Conservation (phyloP, 2,113 vertebrate species). For the Egretta garzetta region DNA sequence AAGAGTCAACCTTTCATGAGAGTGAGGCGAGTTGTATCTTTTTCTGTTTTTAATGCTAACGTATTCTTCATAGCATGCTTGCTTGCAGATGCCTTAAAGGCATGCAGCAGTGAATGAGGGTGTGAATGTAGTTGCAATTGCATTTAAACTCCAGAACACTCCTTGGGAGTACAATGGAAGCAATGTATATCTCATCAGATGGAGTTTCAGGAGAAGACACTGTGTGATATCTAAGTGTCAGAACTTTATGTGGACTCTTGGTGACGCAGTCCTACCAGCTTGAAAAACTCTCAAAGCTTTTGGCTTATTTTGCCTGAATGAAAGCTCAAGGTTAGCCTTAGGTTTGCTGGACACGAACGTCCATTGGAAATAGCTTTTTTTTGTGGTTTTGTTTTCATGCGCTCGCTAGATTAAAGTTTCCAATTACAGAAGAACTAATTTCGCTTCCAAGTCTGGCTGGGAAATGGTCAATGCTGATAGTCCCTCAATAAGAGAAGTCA, state of each 20-base stretch:
- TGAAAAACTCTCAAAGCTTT: not conserved
- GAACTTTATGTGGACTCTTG: not conserved
- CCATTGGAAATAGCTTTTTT: not conserved
- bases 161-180: accelerated
- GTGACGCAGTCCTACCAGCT: not conserved
- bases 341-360: not conserved
- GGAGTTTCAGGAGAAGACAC: not conserved
- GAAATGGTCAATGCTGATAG: not conserved
- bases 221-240: not conserved
- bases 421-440: constrained; percentile 13
- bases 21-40: not conserved
- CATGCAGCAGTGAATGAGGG: not conserved
- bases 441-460: not conserved
- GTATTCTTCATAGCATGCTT: accelerated
- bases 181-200: not conserved
- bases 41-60: not conserved
- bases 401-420: not conserved
- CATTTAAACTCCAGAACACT: not conserved
- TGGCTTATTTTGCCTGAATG: not conserved
- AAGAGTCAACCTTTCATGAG: not conserved
- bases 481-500: not conserved
- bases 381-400: not conserved
- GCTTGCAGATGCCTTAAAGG: not conserved
- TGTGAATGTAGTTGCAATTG: not conserved
- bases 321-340: not conserved